Evolutionary conservation across 2,797 vertebrate genomes (phyloP), one percentile per base, ranked within the genome.

Genomic region (Anisognathus igniventris): DNA sequence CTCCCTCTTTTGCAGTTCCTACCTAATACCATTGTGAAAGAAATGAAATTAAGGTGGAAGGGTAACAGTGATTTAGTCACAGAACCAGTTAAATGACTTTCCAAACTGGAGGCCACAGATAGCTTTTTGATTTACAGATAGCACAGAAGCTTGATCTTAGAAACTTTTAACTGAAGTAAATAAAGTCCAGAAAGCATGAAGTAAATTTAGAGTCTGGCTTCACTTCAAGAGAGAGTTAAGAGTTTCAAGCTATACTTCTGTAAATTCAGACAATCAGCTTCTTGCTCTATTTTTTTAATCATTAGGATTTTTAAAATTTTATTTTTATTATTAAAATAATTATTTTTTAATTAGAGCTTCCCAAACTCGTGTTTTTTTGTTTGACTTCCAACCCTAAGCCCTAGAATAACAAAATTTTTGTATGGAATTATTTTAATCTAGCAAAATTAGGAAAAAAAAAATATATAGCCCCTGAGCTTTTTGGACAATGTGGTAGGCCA

Each of bases 41-140:
- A 95, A 79, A 61, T 37, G 24, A 92, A 94, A 88, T 93, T n/a
- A 81, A 92, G 80, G 84, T 82, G 74, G 93, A 88, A 83, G 58
- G 14, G 76, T 93, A 89, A 82, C 93, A 93, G 88, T 67, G 86
- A 95, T 96, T 88, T 95, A 95, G 80, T 93, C 83, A 95, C 90
- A 77, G 89, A 96, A 96, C 96, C 96, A 96, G 95, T 96, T 91
- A 91, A 96, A 96, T 96, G 11, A 91, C 90, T 95, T 96, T 93
- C 90, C 48, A 57, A 90, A 95, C 86, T 94, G 56, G 75, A 94
- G 68, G 67, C 65, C 81, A 89, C 21, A 70, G 75, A 73, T 78
- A 90, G 50, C 8, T 91, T 95, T 86, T 64, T 88, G 62, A 93
- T 96, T 86, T 76, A 78, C 70, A 93, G 77, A 81, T 84, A 92